Evolutionary conservation across 2,888 invertebrate genomes (phyloP).

Genomic region (Scelioninae gen. 1): DNA sequence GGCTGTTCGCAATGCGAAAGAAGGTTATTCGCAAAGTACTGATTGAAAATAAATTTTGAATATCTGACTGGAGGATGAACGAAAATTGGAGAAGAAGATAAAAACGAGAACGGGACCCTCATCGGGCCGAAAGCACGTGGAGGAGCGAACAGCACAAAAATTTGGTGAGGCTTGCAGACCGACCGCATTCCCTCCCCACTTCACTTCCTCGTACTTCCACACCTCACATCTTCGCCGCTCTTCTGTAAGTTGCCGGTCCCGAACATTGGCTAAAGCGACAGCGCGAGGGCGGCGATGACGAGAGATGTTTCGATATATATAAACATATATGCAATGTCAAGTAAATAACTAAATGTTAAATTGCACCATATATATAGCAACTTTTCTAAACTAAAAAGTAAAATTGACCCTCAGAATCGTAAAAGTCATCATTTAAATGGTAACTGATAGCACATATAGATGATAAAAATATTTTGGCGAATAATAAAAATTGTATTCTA

Average conservation of each 20-base stretch:
- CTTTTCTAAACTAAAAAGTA: too few relatives aligned
- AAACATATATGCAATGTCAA: too few relatives aligned
- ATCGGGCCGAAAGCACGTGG: conserved; percentile 67
- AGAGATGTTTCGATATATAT: conserved; percentile 44
- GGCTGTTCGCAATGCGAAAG: conserved; percentile 4
- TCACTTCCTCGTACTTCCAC: conserved; percentile 68
- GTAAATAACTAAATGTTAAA: too few relatives aligned
- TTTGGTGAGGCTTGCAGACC: conserved; percentile 70
- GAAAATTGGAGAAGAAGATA: conserved; percentile 60
- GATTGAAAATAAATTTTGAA: conserved; percentile 65
- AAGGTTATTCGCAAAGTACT: conserved; percentile 17
- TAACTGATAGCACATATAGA: too few relatives aligned
- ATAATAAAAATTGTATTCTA: too few relatives aligned
- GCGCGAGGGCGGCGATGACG: conserved; percentile 68
- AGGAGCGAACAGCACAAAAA: conserved; percentile 68
- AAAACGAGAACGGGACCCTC: conserved; percentile 61
- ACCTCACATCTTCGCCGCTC: conserved; percentile 70
- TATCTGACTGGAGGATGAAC: conserved; percentile 55
- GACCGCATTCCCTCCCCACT: conserved; percentile 70
- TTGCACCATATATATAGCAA: too few relatives aligned
- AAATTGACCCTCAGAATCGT: too few relatives aligned
- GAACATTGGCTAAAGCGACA: conserved; percentile 66
- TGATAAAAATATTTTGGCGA: too few relatives aligned
- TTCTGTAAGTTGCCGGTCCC: conserved; percentile 66
- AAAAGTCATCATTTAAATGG: too few relatives aligned